phyloP scores from a whole-genome alignment of 2,113 vertebrate species.

The Naja naja region DNA sequence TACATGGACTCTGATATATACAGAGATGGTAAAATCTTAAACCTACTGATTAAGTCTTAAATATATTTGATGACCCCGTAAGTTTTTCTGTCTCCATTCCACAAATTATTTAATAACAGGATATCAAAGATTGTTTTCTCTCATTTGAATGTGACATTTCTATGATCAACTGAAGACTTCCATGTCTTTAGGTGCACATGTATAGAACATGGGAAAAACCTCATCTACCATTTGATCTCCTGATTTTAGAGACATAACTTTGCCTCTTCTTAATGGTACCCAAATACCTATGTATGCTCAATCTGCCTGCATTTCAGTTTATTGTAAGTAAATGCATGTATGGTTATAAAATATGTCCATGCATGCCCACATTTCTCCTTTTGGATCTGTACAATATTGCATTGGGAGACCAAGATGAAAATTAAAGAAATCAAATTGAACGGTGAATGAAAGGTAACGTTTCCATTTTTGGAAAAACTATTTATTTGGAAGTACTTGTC shows the following conservation, averaged over 20 bases:
- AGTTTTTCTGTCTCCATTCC: background rate
- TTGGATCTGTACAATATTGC: conserved; percentile 11
- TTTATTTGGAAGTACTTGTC: background rate
- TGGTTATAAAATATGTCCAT: background rate
- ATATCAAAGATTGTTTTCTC: too few species aligned
- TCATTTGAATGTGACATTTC: background rate
- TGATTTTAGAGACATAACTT: background rate
- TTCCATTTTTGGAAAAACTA: conserved; percentile 15
- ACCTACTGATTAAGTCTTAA: background rate
- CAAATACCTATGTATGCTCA: background rate
- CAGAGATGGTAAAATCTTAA: background rate
- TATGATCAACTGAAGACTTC: background rate
- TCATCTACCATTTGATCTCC: background rate
- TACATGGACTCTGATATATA: too few species aligned
- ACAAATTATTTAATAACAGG: too few species aligned
- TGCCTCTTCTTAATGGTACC: background rate
- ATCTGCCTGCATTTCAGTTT: background rate
- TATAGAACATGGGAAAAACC: background rate
- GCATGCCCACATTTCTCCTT: background rate
- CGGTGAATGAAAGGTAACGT: background rate
- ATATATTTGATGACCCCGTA: background rate
- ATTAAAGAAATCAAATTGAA: background rate
- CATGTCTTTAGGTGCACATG: background rate
- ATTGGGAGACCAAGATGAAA: background rate
- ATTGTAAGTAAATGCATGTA: conserved; percentile 4